A percentile compares a stretch with the other conserved stretches of the same genome.
Evolutionary conservation across 2,888 invertebrate genomes (phyloP).

Genomic region (Ichneumoninae sp.): DNA sequence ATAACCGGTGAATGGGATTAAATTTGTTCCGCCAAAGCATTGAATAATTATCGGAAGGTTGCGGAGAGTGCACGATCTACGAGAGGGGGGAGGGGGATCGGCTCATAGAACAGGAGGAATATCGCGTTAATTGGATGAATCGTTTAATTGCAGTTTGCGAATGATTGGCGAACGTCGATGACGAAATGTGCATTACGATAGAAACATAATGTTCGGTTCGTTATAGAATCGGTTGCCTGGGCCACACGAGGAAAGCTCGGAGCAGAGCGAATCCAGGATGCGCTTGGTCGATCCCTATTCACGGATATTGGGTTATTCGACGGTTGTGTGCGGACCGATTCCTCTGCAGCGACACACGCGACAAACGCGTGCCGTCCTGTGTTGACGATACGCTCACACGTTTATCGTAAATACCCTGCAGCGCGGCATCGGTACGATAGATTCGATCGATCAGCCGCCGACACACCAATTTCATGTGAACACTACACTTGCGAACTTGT

Average conservation of each 20-base stretch:
- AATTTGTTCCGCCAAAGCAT: neutral
- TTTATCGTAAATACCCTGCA: slow-evolving; percentile 28
- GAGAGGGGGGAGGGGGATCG: neutral
- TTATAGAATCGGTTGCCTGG: slow-evolving; percentile 23
- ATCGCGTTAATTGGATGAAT: slow-evolving; percentile 43
- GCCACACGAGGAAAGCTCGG: slow-evolving; percentile 8
- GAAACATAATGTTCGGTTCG: slow-evolving; percentile 31
- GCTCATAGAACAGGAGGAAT: neutral
- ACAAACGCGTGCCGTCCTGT: neutral
- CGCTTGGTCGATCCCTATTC: slow-evolving; percentile 9
- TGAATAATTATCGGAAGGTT: neutral
- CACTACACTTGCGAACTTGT: slow-evolving; percentile 12
- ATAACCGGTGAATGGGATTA: neutral
- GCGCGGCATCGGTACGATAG: slow-evolving; percentile 12
- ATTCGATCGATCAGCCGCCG: slow-evolving; percentile 36
- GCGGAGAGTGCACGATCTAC: neutral
- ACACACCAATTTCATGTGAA: slow-evolving; percentile 55
- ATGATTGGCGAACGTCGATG: slow-evolving; percentile 13
- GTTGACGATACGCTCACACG: neutral
- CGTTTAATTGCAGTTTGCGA: slow-evolving; percentile 42
- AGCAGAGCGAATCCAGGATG: slow-evolving; percentile 4
- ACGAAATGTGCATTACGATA: slow-evolving; percentile 20
- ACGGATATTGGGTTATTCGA: neutral
- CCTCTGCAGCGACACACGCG: neutral
- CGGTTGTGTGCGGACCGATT: neutral